Percentiles rank a stretch among this genome's conserved stretches.
Conservation (phyloP, 2,888 invertebrate species). For the Nephrocerus scutellatus region DNA sequence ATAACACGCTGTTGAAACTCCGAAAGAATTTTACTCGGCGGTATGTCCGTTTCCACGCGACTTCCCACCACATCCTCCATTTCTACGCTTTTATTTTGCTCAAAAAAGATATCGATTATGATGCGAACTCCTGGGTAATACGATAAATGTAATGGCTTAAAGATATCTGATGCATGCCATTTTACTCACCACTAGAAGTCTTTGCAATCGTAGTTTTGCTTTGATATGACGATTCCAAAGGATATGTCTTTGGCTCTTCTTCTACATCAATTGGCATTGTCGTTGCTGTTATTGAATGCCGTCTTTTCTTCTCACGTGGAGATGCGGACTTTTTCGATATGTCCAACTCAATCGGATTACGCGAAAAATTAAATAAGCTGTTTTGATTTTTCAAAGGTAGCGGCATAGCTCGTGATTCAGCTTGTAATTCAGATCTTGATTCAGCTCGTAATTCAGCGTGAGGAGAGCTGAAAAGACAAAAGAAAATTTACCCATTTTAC, state of each 20-base stretch:
- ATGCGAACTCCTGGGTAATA: constrained; percentile 39
- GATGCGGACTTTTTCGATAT: constrained; percentile 13
- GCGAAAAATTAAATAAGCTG: constrained; percentile 19
- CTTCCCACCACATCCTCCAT: constrained; percentile 36
- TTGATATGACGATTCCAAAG: constrained; percentile 32
- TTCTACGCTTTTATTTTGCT: constrained; percentile 26
- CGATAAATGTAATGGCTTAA: constrained; percentile 4
- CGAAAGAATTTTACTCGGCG: constrained; percentile 39
- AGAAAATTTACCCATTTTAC: not conserved
- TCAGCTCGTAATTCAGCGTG: too few species aligned
- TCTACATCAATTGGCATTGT: too few species aligned
- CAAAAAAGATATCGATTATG: constrained; percentile 40
- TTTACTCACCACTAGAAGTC: constrained; percentile 34
- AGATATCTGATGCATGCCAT: not conserved
- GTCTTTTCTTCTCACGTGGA: constrained; percentile 13
- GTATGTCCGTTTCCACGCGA: constrained; percentile 43
- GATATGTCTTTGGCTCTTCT: too few species aligned
- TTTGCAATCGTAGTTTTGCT: constrained; percentile 44
- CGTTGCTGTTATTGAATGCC: not conserved
- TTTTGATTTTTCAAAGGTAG: constrained; percentile 17
- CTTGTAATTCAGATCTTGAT: constrained; percentile 5
- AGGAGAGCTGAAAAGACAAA: too few species aligned
- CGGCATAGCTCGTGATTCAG: not conserved
- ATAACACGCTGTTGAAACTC: constrained; percentile 38
- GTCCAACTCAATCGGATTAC: too few species aligned